Conservation (phyloP, 2,113 vertebrate species). For the Limanda limanda region DNA sequence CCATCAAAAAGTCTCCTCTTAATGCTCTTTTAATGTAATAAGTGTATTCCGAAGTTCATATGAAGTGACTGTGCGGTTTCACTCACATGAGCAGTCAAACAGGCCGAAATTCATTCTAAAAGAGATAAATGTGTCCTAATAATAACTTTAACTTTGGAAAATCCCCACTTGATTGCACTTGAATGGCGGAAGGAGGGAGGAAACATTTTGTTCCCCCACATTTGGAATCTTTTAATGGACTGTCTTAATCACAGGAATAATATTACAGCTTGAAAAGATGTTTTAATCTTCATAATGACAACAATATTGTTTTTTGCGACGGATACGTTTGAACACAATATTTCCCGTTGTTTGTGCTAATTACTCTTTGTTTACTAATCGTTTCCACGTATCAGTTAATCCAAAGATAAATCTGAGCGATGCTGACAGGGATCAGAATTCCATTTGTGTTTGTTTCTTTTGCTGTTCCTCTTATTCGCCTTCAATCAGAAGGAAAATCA, state of each 20-base stretch:
- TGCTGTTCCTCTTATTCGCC: background rate
- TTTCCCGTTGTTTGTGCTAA: background rate
- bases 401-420: background rate
- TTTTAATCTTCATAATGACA: too few species aligned
- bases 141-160: background rate
- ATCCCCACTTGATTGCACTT: background rate
- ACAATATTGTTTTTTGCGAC: too few species aligned
- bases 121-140: background rate
- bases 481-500: constrained; percentile 13
- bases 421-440: background rate
- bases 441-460: background rate
- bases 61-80: background rate
- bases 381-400: too few species aligned
- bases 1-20: too few species aligned
- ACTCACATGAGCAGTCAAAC: background rate
- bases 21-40: too few species aligned
- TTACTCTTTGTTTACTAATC: background rate
- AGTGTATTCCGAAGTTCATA: background rate
- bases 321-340: background rate
- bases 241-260: background rate
- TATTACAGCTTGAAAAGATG: background rate
- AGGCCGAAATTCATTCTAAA: background rate
- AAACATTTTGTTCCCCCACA: background rate
- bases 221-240: background rate
- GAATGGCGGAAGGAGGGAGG: background rate